Conservation (phyloP, 2,113 vertebrate genomes). For the Butorides virescens region DNA sequence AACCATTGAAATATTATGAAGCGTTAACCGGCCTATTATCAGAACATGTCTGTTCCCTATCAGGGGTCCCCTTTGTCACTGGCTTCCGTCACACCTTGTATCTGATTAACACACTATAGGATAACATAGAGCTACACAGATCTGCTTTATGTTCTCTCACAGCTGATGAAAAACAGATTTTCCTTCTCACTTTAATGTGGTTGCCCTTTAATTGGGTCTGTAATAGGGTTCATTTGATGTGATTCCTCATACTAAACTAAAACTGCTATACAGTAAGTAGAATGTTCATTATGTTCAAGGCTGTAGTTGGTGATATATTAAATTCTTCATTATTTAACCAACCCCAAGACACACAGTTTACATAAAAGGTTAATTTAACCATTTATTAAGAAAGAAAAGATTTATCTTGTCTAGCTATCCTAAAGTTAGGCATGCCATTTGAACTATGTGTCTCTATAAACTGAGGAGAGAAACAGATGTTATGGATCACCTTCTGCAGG, state of each 20-base stretch:
- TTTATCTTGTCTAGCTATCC: background rate
- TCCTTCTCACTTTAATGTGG: conserved; percentile 75
- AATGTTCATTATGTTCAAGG: conserved; percentile 40
- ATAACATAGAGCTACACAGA: conserved; percentile 71
- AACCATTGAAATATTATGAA: conserved; percentile 67
- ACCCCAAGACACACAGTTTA: background rate
- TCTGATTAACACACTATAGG: conserved; percentile 75
- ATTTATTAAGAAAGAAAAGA: background rate
- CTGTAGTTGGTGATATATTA: background rate
- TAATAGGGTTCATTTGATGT: conserved; percentile 75
- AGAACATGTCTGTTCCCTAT: conserved; percentile 70
- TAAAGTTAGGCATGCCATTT: background rate
- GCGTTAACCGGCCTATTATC: conserved; percentile 69
- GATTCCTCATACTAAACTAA: conserved; percentile 60
- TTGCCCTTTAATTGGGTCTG: conserved; percentile 70
- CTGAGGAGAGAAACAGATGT: conserved; percentile 10
- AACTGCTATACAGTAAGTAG: conserved; percentile 38
- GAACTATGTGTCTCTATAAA: background rate
- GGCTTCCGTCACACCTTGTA: conserved; percentile 77
- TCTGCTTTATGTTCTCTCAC: conserved; percentile 73
- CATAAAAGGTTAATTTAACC: background rate
- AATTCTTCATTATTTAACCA: background rate
- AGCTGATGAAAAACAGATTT: conserved; percentile 79
- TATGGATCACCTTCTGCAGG: conserved; percentile 1
- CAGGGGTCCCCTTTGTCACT: conserved; percentile 74